phyloP scores from a whole-genome alignment of 2,888 invertebrate genomes.

The Plagiodera versicolora region DNA sequence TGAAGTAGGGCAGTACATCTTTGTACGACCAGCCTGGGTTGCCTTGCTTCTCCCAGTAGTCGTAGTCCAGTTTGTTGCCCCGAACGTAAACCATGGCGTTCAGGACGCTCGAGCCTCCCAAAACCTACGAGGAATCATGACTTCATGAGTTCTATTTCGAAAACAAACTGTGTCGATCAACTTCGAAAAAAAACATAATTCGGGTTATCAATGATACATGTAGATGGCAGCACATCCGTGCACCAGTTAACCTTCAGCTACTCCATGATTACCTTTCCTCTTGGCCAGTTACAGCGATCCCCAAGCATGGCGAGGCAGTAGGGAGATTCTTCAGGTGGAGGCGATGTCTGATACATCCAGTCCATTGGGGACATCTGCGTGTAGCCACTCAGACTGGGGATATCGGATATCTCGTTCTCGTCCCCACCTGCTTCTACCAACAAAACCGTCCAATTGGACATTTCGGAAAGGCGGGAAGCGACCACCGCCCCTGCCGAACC shows the following conservation, averaged over 20 bases:
- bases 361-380: slow-evolving; percentile 84
- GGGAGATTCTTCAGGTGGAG: slow-evolving; percentile 68
- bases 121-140: slow-evolving; percentile 49
- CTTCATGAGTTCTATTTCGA: neutral
- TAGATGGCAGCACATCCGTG: too few species aligned
- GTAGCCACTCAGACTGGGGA: slow-evolving; percentile 83
- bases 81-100: slow-evolving; percentile 93
- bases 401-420: slow-evolving; percentile 86
- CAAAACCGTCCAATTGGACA: slow-evolving; percentile 79
- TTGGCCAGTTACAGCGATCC: slow-evolving; percentile 87
- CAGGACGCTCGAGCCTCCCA: slow-evolving; percentile 85
- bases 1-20: slow-evolving; percentile 79
- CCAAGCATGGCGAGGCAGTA: slow-evolving; percentile 87
- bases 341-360: slow-evolving; percentile 90
- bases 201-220: too few species aligned
- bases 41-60: slow-evolving; percentile 81
- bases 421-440: slow-evolving; percentile 86
- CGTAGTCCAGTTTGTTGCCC: slow-evolving; percentile 85
- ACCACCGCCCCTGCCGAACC: slow-evolving; percentile 90
- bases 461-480: slow-evolving; percentile 80
- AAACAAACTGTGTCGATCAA: too few species aligned
- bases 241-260: too few species aligned
- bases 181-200: too few species aligned
- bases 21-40: slow-evolving; percentile 87
- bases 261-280: slow-evolving; percentile 79